phyloP scores from a whole-genome alignment of 2,113 vertebrate species.

The Bujurquina vittata region DNA sequence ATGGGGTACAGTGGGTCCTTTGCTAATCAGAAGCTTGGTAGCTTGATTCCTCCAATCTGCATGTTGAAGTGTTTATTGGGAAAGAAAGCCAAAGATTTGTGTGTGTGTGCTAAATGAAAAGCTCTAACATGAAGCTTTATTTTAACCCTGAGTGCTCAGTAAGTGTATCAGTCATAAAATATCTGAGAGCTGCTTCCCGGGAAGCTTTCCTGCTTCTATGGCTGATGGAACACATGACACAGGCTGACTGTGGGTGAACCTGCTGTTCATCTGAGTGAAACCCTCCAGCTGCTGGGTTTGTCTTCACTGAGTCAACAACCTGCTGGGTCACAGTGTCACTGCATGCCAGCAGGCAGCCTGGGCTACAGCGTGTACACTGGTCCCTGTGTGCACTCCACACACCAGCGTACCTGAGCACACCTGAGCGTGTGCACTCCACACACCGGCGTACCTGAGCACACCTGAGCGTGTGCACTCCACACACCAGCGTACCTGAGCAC shows the following conservation, averaged over 20 bases:
- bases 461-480: constrained; percentile 45
- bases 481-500: constrained; percentile 35
- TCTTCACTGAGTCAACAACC: constrained; percentile 31
- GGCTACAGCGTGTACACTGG: constrained; percentile 43
- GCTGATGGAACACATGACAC: background rate
- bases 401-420: constrained; percentile 41
- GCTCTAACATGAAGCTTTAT: background rate
- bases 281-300: background rate
- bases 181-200: accelerated
- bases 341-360: constrained; percentile 30
- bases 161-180: accelerated
- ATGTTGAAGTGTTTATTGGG: background rate
- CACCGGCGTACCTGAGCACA: constrained; percentile 38
- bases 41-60: background rate
- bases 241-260: background rate
- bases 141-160: background rate
- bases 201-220: background rate
- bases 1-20: background rate
- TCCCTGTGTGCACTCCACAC: constrained; percentile 29
- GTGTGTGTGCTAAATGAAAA: background rate
- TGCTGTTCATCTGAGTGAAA: background rate
- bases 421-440: constrained; percentile 30
- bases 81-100: background rate
- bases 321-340: constrained; percentile 15
- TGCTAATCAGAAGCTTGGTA: background rate